Evolutionary conservation across 2,888 invertebrate species (phyloP), one percentile per base, ranked within the genome.

Genomic region (Xanthia icteritia): DNA sequence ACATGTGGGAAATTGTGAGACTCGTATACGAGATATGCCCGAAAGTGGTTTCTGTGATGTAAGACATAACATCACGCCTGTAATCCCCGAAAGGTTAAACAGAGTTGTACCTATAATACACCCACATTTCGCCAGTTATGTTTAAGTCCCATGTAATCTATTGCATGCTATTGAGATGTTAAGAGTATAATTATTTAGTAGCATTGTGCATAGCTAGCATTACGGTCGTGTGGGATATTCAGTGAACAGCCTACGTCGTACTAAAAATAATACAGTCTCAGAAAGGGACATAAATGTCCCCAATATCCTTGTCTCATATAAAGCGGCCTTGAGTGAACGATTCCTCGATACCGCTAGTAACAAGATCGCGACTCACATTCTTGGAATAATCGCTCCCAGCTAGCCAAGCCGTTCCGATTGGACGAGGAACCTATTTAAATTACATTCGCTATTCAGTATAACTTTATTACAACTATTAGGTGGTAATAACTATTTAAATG

Each of bases 401-500:
- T 70, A 66, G 58, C 61, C 51, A 69, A 67, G 79, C 71, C 58
- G 61, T 76, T 70, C 65, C 72, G 54, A 78, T 82, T 66, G 67
- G 51, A 60, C 61, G 65, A 60, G 79, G 65, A 74, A 66, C 66
- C 79, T 77, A 80, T 79, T 83, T 79, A 71, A 82, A 85, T 83
- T 74, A 77, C 71, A 75, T 80, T 84, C 42, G 76, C 65, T 73
- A 74, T 80, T 76, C 66, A 67, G 69, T 79, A 70, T 83, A 83
- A 83, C 63, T 84, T 86, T 83, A 87, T 82, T 79, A 81, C 77
- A 76, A 79, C 85, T 77, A 73, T 77, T 77, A 82, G 36, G 63
- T 9, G 63, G 75, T 82, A 76, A 76, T 85, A 82, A 73, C 73
- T 75, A 77, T 79, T 87, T 77, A 70, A 76, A 82, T 81, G 82